Evolutionary conservation across 2,797 vertebrate species (phyloP).

Genomic region (Botia kubotai): DNA sequence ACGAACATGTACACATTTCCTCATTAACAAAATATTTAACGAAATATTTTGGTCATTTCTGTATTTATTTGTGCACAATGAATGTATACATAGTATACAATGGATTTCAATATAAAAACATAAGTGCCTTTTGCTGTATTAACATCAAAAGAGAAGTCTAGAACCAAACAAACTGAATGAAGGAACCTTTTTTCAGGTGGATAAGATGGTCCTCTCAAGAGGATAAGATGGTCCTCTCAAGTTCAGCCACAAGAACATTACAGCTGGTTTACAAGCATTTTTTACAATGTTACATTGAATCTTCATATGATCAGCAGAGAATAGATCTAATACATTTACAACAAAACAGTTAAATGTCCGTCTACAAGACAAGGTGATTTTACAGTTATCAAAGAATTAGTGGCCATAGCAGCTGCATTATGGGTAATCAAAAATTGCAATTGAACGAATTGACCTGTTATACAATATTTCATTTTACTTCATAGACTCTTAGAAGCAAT

Average conservation of each 20-base stretch:
- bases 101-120: constrained; percentile 76
- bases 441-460: not conserved
- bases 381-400: not conserved
- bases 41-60: not conserved
- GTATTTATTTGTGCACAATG: constrained; percentile 75
- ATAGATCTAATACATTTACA: constrained; percentile 32
- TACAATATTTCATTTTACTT: not conserved
- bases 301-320: constrained; percentile 48
- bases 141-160: constrained; percentile 41
- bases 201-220: not conserved
- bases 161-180: constrained; percentile 29
- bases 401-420: constrained; percentile 9
- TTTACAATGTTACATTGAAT: constrained; percentile 24
- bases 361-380: constrained; percentile 2
- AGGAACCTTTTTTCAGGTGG: constrained; percentile 7
- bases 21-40: not conserved
- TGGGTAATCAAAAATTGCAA: not conserved
- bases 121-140: constrained; percentile 79
- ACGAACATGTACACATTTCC: not conserved
- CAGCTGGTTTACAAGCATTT: constrained; percentile 9
- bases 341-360: not conserved
- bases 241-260: not conserved
- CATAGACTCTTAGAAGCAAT: not conserved
- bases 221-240: not conserved
- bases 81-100: constrained; percentile 99